Evolutionary conservation across 2,113 vertebrate genomes (phyloP).

Genomic region (Progne subis): DNA sequence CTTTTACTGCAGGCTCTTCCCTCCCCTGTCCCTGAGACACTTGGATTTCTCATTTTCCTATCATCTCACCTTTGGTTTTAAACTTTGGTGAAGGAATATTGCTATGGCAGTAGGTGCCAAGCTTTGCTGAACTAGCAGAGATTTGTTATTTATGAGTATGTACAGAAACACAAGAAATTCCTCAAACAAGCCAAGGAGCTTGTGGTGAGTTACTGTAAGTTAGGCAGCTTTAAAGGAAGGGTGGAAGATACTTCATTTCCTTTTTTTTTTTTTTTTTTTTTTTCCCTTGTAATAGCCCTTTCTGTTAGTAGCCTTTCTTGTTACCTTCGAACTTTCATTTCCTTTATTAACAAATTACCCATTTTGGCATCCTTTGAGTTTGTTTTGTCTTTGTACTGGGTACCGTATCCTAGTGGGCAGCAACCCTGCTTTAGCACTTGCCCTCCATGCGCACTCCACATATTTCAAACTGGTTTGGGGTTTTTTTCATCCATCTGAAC

Average conservation of each 20-base stretch:
- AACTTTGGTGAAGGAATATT: not conserved
- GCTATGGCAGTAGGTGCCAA: not conserved
- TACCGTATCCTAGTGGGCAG: not conserved
- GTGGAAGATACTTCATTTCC: slow-evolving; percentile 31
- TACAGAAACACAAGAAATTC: not conserved
- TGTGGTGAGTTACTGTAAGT: not conserved
- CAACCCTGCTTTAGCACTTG: not conserved
- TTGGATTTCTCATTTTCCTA: not conserved
- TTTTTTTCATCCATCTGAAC: not conserved
- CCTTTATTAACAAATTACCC: slow-evolving; percentile 15
- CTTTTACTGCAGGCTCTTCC: not conserved
- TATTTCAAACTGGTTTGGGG: not conserved
- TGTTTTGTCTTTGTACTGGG: not conserved
- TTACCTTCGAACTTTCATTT: slow-evolving; percentile 45
- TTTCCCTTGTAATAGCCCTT: not conserved
- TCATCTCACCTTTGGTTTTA: not conserved
- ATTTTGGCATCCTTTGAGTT: not conserved
- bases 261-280: not conserved
- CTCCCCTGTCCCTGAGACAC: not conserved
- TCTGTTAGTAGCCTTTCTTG: slow-evolving; percentile 33
- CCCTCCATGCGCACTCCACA: not conserved
- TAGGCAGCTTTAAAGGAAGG: slow-evolving; percentile 49
- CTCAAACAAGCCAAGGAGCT: not conserved
- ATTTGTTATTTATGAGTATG: not conserved
- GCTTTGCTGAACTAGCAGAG: not conserved